Percentiles rank a stretch among this genome's conserved stretches.
These are phyloP conservation scores for Sinelater perroti DNA, from an alignment of 2,888 invertebrate species.

Conservation along the genomic window DNA sequence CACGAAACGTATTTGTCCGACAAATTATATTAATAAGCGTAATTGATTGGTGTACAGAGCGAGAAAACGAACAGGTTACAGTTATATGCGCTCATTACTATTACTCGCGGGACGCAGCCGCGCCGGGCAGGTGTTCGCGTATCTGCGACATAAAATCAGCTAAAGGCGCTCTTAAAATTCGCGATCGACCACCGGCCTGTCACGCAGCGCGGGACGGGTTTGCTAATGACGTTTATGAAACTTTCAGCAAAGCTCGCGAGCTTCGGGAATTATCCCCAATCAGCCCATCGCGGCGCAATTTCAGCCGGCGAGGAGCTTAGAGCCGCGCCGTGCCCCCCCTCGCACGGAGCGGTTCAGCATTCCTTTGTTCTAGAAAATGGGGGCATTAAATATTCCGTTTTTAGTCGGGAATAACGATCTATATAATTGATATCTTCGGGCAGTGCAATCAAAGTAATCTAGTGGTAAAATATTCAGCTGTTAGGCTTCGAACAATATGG, in stretches of 20 bases:
- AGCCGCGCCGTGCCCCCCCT: constrained; percentile 18
- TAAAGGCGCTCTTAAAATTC: constrained; percentile 23
- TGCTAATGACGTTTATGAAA: constrained; percentile 12
- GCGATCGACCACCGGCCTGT: constrained; percentile 29
- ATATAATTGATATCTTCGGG: constrained; percentile 62
- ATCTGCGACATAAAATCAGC: constrained; percentile 24
- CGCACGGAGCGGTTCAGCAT: constrained; percentile 43
- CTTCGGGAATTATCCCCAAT: constrained; percentile 7
- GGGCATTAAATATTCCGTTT: constrained; percentile 60
- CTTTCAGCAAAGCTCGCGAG: not conserved
- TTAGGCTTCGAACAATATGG: constrained; percentile 60
- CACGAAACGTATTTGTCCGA: constrained; percentile 36
- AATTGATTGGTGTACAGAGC: constrained; percentile 35
- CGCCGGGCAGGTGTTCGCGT: constrained; percentile 23
- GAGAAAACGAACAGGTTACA: constrained; percentile 32
- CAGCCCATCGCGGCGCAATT: constrained; percentile 1
- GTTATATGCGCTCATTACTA: constrained; percentile 17
- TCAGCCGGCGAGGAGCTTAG: not conserved
- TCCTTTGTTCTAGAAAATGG: constrained; percentile 57
- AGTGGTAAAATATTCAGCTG: constrained; percentile 60
- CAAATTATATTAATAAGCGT: constrained; percentile 36
- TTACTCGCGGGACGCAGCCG: not conserved
- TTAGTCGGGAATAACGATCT: constrained; percentile 60
- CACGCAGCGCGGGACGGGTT: constrained; percentile 15
- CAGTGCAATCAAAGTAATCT: constrained; percentile 60